Base-by-base conservation (phyloP, 2,888 invertebrate genomes). In the Leptarthrus brevirostris region DNA sequence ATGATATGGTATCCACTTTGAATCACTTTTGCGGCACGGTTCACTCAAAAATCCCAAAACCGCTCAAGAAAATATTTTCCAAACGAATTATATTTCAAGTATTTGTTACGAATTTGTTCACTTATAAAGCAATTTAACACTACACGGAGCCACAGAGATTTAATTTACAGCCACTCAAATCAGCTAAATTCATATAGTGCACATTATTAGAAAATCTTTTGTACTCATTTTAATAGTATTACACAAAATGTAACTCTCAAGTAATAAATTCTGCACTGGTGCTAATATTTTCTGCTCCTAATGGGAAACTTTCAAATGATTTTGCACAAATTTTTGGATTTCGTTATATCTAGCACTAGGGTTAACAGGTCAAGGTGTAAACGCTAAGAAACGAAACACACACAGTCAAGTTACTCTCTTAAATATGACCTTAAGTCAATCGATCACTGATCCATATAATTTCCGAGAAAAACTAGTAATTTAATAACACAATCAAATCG, bases 1-100 rank as follows among this genome's bases (percentile, higher is more conserved):
- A 81, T 82, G 87, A 84, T 83, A 86, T 84, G 82, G 86, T 87
- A 87, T 88, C 88, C 87, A 88, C 84, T 82, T 83, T 84, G 84
- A 80, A 77, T 58, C 77, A 78, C 78, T 82, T 82, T 80, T 30
- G 20, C 26, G 66, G 71, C 69, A 47, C 56, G n/a, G 24, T 18
- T 61, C 30, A 71, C 30, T 30, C n/a, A 22, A 49, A 69, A 73
- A 47, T 24, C 20, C 16, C 8, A 22, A 22, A 22, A 18, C n/a
- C 40, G 8, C 6, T 40, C 22, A 40, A n/a, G n/a, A n/a, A n/a
- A n/a, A n/a, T n/a, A n/a, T n/a, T n/a, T n/a, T n/a, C n/a, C n/a
- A n/a, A n/a, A n/a, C n/a, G n/a, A n/a, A n/a, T n/a, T n/a, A n/a
- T n/a, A n/a, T n/a, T n/a, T n/a, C n/a, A n/a, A n/a, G n/a, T n/a